Evolutionary conservation across 2,888 invertebrate genomes (phyloP).

Genomic region (Sycophila texana): DNA sequence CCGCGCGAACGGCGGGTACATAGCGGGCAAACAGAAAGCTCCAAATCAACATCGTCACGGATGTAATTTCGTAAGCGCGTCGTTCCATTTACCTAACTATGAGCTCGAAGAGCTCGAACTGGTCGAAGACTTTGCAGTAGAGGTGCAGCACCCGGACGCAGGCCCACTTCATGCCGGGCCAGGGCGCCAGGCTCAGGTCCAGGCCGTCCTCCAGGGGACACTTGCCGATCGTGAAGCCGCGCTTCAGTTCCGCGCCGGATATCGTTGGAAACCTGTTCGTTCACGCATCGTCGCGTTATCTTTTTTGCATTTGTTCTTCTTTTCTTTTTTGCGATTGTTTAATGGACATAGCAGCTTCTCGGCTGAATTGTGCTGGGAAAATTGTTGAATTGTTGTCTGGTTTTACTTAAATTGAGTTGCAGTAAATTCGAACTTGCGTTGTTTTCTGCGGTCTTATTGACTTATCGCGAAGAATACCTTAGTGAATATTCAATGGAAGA

Average conservation of each 20-base stretch:
- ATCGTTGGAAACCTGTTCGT: conserved; percentile 69
- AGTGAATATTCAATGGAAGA: too few species aligned
- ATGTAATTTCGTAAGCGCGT: too few species aligned
- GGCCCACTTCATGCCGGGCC: conserved; percentile 90
- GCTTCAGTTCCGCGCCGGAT: conserved; percentile 70
- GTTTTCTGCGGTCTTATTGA: too few species aligned
- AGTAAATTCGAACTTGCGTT: too few species aligned
- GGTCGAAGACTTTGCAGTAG: conserved; percentile 92
- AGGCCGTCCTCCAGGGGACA: conserved; percentile 76
- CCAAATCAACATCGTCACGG: too few species aligned
- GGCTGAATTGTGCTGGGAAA: neutral
- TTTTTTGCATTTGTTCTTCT: neutral
- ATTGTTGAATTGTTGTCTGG: conserved; percentile 19
- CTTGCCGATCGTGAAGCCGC: conserved; percentile 70
- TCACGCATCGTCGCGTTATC: neutral
- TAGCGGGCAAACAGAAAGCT: too few species aligned
- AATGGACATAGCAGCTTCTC: neutral
- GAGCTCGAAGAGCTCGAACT: conserved; percentile 86
- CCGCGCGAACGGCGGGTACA: too few species aligned
- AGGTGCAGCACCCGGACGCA: conserved; percentile 89
- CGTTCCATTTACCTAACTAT: conserved; percentile 82
- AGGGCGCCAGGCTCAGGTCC: conserved; percentile 79
- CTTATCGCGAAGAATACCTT: too few species aligned
- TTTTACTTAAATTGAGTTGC: neutral
- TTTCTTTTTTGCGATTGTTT: too few species aligned